Conservation (phyloP, 2,888 invertebrate species). For the Eupeodes luniger region DNA sequence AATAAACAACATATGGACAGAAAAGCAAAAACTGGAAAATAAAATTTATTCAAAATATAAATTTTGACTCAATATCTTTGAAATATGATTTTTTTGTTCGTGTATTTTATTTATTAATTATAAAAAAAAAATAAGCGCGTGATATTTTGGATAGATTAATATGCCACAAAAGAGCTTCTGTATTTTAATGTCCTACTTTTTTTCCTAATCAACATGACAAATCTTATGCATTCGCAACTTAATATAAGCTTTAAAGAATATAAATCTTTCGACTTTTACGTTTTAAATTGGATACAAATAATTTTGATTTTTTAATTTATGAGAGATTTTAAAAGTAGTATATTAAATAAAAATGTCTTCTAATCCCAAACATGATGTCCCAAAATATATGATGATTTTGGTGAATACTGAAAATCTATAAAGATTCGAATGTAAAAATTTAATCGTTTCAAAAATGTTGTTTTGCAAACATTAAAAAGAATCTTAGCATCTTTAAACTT, state of each 20-base stretch:
- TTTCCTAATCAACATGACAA: not conserved
- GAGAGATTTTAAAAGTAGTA: too few relatives aligned
- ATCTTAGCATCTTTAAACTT: too few relatives aligned
- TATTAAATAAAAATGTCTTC: too few relatives aligned
- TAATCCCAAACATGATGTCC: too few relatives aligned
- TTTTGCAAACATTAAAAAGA: too few relatives aligned
- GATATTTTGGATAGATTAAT: not conserved
- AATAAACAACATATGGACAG: conserved; percentile 33
- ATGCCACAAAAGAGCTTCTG: conserved; percentile 12
- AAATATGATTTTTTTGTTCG: conserved; percentile 41
- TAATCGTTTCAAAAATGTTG: too few relatives aligned
- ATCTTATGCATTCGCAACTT: not conserved
- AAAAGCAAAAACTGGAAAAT: conserved; percentile 24
- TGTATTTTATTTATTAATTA: not conserved
- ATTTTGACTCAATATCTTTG: conserved; percentile 47
- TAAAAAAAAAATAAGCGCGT: not conserved
- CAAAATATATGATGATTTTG: too few relatives aligned
- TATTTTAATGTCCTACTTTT: conserved; percentile 20
- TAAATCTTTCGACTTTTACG: conserved; percentile 4
- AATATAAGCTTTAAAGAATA: not conserved
- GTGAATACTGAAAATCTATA: too few relatives aligned
- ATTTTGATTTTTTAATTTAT: not conserved
- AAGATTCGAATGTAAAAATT: too few relatives aligned
- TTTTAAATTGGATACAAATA: not conserved
- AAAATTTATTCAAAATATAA: conserved; percentile 37